Conservation (phyloP, 2,888 invertebrate genomes). For the Dyspetes luteomarginatus region DNA sequence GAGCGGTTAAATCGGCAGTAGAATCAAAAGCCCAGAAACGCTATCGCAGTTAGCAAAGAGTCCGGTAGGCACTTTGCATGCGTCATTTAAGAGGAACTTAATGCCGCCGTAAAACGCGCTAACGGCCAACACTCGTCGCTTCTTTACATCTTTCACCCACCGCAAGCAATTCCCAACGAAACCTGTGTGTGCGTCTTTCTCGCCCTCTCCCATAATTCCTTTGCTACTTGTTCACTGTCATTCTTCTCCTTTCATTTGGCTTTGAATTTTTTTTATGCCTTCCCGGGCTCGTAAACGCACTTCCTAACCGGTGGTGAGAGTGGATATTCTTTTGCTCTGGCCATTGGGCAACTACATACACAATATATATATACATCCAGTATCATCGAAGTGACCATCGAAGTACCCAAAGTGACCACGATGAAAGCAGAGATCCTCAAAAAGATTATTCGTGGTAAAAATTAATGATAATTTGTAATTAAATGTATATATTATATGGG, state of each 20-base stretch:
- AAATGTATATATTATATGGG: slow-evolving; percentile 49
- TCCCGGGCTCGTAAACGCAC: slow-evolving; percentile 51
- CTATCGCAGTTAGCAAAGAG: slow-evolving; percentile 60
- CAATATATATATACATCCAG: background rate
- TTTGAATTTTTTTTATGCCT: slow-evolving; percentile 57
- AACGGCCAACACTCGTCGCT: slow-evolving; percentile 72
- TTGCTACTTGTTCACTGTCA: slow-evolving; percentile 28
- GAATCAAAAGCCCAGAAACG: slow-evolving; percentile 15
- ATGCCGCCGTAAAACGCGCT: slow-evolving; percentile 77
- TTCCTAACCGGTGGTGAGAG: slow-evolving; percentile 34
- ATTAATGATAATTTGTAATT: slow-evolving; percentile 55
- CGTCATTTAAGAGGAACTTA: slow-evolving; percentile 78
- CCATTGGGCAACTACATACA: slow-evolving; percentile 3
- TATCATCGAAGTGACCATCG: background rate
- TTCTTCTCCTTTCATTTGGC: slow-evolving; percentile 22
- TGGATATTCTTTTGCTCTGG: slow-evolving; percentile 13
- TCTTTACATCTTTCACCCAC: slow-evolving; percentile 54
- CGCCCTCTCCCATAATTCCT: slow-evolving; percentile 45
- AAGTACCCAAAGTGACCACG: slow-evolving; percentile 13
- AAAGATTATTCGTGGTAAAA: slow-evolving; percentile 20
- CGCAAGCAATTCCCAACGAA: slow-evolving; percentile 44
- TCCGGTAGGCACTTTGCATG: slow-evolving; percentile 75
- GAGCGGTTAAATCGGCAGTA: slow-evolving; percentile 33
- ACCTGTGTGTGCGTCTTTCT: slow-evolving; percentile 34
- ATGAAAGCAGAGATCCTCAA: background rate